Evolutionary conservation across 2,888 invertebrate genomes (phyloP).

Genomic region (Lasioglossum pauxillum): DNA sequence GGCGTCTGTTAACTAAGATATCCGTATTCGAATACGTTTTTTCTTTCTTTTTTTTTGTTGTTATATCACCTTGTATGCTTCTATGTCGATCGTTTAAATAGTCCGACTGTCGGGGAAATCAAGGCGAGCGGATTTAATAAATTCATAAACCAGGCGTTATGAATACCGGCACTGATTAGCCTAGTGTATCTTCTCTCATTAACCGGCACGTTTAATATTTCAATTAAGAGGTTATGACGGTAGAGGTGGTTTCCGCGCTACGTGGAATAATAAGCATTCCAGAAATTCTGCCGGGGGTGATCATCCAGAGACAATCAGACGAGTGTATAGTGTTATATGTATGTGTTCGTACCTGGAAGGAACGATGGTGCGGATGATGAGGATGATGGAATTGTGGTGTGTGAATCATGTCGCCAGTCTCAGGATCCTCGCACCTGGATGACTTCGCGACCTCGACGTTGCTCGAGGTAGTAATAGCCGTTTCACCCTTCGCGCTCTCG

Average conservation of each 20-base stretch:
- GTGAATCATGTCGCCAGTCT: constrained; percentile 88
- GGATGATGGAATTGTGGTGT: constrained; percentile 88
- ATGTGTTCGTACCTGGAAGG: constrained; percentile 88
- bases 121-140: constrained; percentile 3
- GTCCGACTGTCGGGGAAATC: neutral
- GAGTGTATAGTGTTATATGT: neutral
- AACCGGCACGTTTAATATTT: constrained; percentile 9
- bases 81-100: neutral
- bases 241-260: neutral
- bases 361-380: constrained; percentile 87
- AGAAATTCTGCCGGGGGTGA: neutral
- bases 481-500: constrained; percentile 72
- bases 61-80: neutral
- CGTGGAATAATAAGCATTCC: neutral
- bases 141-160: neutral
- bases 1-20: neutral
- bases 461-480: constrained; percentile 75
- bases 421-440: constrained; percentile 84
- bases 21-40: neutral
- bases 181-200: neutral
- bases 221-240: neutral
- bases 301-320: constrained; percentile 39
- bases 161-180: constrained; percentile 57
- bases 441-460: constrained; percentile 76
- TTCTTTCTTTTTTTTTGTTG: neutral